A percentile compares a stretch with the other conserved stretches of the same genome.
Conservation (phyloP, 2,113 vertebrate genomes). For the Melanocharis versteri region DNA sequence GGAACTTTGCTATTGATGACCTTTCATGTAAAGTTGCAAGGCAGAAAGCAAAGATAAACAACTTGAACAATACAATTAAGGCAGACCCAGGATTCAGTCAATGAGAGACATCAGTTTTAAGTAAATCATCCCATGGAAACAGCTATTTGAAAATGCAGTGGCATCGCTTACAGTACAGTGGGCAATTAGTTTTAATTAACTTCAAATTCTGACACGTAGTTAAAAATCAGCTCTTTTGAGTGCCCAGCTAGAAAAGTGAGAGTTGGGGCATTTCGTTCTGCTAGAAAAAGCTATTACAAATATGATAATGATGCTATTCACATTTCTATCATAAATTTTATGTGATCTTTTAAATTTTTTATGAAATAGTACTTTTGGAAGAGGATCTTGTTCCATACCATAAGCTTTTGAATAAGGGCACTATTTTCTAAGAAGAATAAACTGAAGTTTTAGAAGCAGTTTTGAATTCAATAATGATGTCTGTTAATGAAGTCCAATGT, state of each 20-base stretch:
- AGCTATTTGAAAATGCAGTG: constrained; percentile 39
- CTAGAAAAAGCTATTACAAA: constrained; percentile 16
- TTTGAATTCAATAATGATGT: background rate
- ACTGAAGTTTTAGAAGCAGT: background rate
- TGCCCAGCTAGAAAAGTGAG: constrained; percentile 8
- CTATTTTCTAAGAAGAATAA: background rate
- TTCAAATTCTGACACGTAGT: constrained; percentile 61
- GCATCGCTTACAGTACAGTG: constrained; percentile 40
- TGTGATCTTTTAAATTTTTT: background rate
- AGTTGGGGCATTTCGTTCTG: constrained; percentile 9
- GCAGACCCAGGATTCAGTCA: constrained; percentile 7
- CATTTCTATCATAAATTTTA: background rate
- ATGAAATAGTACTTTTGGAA: background rate
- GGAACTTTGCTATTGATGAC: constrained; percentile 12
- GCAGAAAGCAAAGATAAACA: constrained; percentile 38
- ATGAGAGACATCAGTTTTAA: background rate
- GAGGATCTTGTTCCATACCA: background rate
- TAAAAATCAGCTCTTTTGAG: constrained; percentile 19
- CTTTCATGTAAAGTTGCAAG: background rate
- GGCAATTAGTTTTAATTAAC: constrained; percentile 71
- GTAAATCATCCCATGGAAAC: constrained; percentile 32
- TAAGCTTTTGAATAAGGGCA: background rate
- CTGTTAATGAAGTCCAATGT: background rate
- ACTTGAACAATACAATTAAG: constrained; percentile 23
- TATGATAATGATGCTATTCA: background rate